A percentile compares a stretch with the other conserved stretches of the same genome.
phyloP scores from a whole-genome alignment of 23 tunicate species.

The Trididemnum nubilum region DNA sequence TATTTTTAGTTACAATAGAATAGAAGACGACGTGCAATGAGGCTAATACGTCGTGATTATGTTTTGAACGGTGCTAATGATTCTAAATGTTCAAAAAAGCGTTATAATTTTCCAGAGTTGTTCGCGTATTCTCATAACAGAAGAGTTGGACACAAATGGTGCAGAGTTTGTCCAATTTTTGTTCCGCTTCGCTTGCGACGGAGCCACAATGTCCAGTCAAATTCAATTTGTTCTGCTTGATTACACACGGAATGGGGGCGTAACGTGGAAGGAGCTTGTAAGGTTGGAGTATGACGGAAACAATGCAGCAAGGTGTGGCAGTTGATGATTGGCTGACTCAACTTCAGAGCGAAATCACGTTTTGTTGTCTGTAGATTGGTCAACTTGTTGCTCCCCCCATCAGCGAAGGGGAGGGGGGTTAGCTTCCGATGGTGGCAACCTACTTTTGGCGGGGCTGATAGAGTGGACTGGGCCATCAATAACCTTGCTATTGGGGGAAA shows the following conservation, averaged over 20 bases:
- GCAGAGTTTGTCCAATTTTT: conserved; percentile 83
- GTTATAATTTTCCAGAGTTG: conserved; percentile 75
- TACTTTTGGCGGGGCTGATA: conserved; percentile 23
- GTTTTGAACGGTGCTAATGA: too few relatives aligned
- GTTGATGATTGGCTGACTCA: background rate
- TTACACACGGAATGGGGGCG: conserved; percentile 72
- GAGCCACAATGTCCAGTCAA: conserved; percentile 6
- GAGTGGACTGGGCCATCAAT: conserved; percentile 80
- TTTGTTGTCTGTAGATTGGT: conserved; percentile 57
- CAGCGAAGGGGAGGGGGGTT: conserved; percentile 50
- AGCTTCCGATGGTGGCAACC: conserved; percentile 92
- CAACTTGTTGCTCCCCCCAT: conserved; percentile 62
- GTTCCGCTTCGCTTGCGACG: conserved; percentile 67
- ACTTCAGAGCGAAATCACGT: too few relatives aligned
- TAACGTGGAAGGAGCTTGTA: conserved; percentile 60
- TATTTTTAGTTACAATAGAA: too few relatives aligned
- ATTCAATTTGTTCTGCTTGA: conserved; percentile 67
- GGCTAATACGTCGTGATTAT: too few relatives aligned
- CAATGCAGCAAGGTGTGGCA: conserved; percentile 21
- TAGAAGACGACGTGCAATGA: too few relatives aligned
- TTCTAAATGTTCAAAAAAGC: too few relatives aligned
- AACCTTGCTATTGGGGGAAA: conserved; percentile 69
- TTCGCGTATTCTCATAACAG: conserved; percentile 62
- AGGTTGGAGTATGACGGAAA: conserved; percentile 51
- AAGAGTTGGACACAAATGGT: conserved; percentile 51